Base-by-base conservation (phyloP, 2,113 vertebrate species). In the Rafetus swinhoei region DNA sequence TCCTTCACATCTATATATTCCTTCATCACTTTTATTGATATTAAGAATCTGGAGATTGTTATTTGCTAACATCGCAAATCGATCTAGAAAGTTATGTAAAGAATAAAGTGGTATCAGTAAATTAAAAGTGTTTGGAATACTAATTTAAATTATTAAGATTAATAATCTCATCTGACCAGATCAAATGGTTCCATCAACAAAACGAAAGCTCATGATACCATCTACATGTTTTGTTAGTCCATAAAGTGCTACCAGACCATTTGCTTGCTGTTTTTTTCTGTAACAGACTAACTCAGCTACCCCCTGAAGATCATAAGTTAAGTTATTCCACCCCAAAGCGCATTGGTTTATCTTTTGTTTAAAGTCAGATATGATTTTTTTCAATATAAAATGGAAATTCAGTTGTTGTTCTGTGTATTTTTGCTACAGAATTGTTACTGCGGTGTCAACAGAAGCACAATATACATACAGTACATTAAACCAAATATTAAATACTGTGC, bases 1-100 rank as follows among this genome's bases (percentile, higher is more conserved):
- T 91, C 99, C 99, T 97, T 99, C 99, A 82, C 99, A 99, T 90
- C 99, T 98, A 96, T 99, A 99, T 94, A 99, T 98, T 25, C 99
- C 99, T 98, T 99, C 99, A 90, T 99, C 99, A 9, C 98, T 99
- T 97, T 99, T 99, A 97, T 98, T 99, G 97, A 99, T 99, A 93
- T 98, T 98, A 90, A 98, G 98, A 97, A 99, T 99, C 98, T 99
- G 99, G 16, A 99, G 98, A 97, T 99, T 99, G 98, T 99, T 99
- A 98, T 99, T 99, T 82, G 98, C 94, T 96, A 99, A 97, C 95
- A 99, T 92, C 39, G 98, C 98, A 95, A 99, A 99, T 94, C 99
- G 98, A 97, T 97, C 99, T 99, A 97, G 54, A 97, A 94, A 90
- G 54, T 21, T 32, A 96, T 94, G 87, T 18, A 97, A 88, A 86